Conservation (phyloP, 2,888 invertebrate genomes). For the Crepidodera aurea region DNA sequence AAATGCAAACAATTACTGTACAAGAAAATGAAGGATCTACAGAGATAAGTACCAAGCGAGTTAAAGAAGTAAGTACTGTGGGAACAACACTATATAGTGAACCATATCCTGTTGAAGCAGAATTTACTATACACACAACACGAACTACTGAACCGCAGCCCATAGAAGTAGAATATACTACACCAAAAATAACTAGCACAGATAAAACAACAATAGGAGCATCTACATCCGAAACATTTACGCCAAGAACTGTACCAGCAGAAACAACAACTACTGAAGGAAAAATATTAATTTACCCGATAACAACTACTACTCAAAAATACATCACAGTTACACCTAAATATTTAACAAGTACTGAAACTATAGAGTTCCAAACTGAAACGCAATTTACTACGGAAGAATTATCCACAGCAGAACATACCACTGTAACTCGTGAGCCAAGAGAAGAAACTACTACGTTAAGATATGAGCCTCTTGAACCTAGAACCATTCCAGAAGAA, state of each 20-base stretch:
- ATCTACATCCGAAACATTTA: neutral
- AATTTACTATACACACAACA: neutral
- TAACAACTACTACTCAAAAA: constrained; percentile 38
- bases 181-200: neutral
- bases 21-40: neutral
- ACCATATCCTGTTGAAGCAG: neutral
- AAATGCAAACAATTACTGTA: neutral
- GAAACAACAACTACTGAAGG: constrained; percentile 37
- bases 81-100: neutral
- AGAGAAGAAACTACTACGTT: constrained; percentile 9
- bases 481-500: neutral
- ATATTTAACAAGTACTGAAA: constrained; percentile 21
- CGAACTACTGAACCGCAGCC: neutral
- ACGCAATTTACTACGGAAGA: constrained; percentile 10
- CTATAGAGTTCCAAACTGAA: neutral
- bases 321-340: constrained; percentile 37
- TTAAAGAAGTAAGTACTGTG: too few relatives aligned
- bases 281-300: constrained; percentile 39
- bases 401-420: neutral
- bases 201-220: constrained; percentile 22
- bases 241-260: neutral
- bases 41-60: too few relatives aligned
- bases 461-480: neutral
- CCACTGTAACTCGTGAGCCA: neutral
- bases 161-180: neutral